Base-by-base conservation (phyloP, 2,888 invertebrate species). In the Anorthoa munda region DNA sequence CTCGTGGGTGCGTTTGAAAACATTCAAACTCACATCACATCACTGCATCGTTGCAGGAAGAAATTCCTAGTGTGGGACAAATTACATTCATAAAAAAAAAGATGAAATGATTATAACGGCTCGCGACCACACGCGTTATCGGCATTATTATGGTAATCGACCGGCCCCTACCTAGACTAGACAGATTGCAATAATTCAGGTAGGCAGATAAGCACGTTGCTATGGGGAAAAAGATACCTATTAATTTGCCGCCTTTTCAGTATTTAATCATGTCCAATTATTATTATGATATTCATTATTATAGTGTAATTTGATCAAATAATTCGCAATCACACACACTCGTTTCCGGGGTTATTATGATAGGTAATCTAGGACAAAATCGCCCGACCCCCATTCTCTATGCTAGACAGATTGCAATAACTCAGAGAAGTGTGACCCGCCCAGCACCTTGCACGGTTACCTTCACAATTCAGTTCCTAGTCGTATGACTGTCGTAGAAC, bases 391-490 rank as follows among this genome's bases (percentile, higher is more conserved):
- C 61, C 51, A 66, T 23, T 18, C 23, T 70, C 13, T 59, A 53
- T 9, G 11, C n/a, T 26, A 74, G 51, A 66, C 45, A 51, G 46
- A 83, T 50, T 68, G 67, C 61, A 71, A 72, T 73, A 31, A 58
- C 66, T 72, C 46, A 51, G 39, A 63, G 59, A 58, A 71, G 50
- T 70, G 23, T 15, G 55, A 66, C 60, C 56, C 23, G 55, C 46
- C 56, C 23, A 56, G 17, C 53, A 78, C 67, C 59, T 66, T 66
- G 63, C 55, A 48, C 31, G 71, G 50, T 71, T 70, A 83, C 84
- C 85, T 85, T 85, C 81, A 81, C 69, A 75, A 48, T 75, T 69
- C 55, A 82, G 67, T 84, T 84, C 83, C 84, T 82, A 60, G 53
- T 61, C 45, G 17, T 11, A 46, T 56, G 59, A 31, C 68, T 61